Base-by-base conservation (phyloP, 1,140 invertebrate species). In the Brachionus rubens region DNA sequence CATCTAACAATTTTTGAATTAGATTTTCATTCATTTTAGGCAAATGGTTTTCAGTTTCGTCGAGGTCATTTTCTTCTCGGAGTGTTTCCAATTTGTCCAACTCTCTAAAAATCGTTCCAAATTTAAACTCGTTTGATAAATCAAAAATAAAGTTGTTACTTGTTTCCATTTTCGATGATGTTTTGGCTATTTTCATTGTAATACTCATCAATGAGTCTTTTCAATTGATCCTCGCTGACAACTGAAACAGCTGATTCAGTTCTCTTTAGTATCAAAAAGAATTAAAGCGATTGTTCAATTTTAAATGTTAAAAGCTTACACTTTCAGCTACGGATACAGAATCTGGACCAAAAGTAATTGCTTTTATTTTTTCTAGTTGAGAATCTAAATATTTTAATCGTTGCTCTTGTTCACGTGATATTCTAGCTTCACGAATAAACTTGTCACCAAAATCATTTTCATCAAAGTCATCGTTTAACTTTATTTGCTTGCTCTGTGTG, bases 401-500 rank as follows among this genome's bases (percentile, higher is more conserved):
- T 24, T 7, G 1, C 16, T 54, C 48, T 54, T 75, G 72, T 26
- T 59, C 50, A 10, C 72, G 72, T 24, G 19, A 26, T 16, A 75
- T 40, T 54, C 50, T 46, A 9, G 50, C 48, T 33, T 75, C 72
- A 30, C 48, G 33, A 12, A 75, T 43, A 54, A 56, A 41, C 56
- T 47, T 41, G 19, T 75, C 72, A 28, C 72, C 72, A 56, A 56
- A 75, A 16, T 75, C 41, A 43, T 75, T 75, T 47, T 56, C 50
- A 30, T 54, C 48, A 54, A 54, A 54, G n/a, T 75, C 72, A 30
- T 75, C 48, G 14, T 75, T 59, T 16, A 75, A 54, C 40, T 54
- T 75, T 1, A 75, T 75, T 75, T 41, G 50, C 56, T 47, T 54
- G 10, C 4, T 54, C 47, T 56, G 48, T 30, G 43, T 14, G n/a